phyloP scores from a whole-genome alignment of 2,113 vertebrate species.

The Daphoenositta chrysoptera region DNA sequence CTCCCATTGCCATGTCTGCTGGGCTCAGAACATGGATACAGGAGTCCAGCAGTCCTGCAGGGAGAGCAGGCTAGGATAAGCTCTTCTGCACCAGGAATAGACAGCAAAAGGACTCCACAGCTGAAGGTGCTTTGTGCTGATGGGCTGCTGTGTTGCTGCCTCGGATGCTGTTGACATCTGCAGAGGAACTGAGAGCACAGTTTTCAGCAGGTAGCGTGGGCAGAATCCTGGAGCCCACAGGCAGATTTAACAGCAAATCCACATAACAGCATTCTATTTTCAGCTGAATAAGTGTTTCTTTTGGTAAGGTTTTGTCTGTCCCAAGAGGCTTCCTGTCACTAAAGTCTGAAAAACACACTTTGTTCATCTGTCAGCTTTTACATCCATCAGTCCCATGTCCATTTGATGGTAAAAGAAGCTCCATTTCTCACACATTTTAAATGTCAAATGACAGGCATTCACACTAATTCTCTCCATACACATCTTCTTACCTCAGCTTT shows the following conservation, averaged over 20 bases:
- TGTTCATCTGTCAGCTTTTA: background rate
- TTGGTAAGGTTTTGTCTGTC: background rate
- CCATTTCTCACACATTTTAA: background rate
- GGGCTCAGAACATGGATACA: background rate
- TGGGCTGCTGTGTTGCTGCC: background rate
- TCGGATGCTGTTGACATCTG: background rate
- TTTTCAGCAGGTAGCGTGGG: background rate
- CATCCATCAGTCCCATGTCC: background rate
- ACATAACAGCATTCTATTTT: background rate
- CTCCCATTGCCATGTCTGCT: background rate
- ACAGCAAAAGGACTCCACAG: background rate
- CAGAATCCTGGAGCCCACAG: background rate
- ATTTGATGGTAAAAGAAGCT: background rate
- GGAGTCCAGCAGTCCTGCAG: background rate
- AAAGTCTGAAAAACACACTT: background rate
- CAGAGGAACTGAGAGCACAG: rapidly evolving
- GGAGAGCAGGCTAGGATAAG: background rate
- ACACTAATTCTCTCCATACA: background rate
- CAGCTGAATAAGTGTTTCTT: background rate
- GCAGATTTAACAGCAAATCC: background rate
- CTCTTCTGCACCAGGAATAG: background rate
- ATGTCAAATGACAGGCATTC: background rate
- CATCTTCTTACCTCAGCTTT: background rate
- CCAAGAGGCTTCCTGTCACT: background rate
- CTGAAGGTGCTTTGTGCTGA: background rate